Percentiles rank a stretch among this genome's conserved stretches.
Evolutionary conservation across 92 coral and sea anemone genomes (phyloP).

Genomic region (Epizoanthus illoricatus): DNA sequence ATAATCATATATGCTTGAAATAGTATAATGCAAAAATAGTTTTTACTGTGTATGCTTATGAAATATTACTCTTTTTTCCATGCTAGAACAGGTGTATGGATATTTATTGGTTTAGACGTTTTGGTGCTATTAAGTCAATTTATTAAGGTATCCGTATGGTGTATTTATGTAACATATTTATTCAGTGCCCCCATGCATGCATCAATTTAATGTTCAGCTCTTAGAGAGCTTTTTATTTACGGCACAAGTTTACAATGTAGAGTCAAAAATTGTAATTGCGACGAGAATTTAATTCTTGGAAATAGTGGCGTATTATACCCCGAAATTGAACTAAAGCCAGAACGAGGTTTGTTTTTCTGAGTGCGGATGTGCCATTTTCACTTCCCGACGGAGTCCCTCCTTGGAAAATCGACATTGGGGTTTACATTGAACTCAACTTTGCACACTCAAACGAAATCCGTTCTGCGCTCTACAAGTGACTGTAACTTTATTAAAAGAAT

Average conservation of each 20-base stretch:
- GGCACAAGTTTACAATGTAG: slow-evolving; percentile 15
- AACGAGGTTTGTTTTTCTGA: not conserved
- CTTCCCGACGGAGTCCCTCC: not conserved
- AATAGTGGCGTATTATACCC: not conserved
- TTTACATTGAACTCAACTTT: no score
- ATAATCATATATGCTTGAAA: no score
- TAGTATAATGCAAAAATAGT: no score
- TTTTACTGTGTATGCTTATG: no score
- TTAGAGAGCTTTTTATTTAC: slow-evolving; percentile 18
- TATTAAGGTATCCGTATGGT: not conserved
- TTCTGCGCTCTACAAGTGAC: no score
- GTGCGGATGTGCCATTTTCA: not conserved
- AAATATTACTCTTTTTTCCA: not conserved
- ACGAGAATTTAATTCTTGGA: slow-evolving; percentile 15
- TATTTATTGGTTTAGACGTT: not conserved
- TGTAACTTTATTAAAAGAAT: no score
- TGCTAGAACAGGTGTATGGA: not conserved
- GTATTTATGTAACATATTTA: not conserved
- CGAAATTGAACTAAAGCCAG: not conserved
- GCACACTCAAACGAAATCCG: no score
- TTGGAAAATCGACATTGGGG: not conserved
- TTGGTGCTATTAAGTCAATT: not conserved
- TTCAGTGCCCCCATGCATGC: not conserved
- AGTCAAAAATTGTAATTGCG: not conserved
- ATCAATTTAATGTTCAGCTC: slow-evolving; percentile 14